phyloP scores from a whole-genome alignment of 2,888 invertebrate genomes.

The Fragum sueziense region DNA sequence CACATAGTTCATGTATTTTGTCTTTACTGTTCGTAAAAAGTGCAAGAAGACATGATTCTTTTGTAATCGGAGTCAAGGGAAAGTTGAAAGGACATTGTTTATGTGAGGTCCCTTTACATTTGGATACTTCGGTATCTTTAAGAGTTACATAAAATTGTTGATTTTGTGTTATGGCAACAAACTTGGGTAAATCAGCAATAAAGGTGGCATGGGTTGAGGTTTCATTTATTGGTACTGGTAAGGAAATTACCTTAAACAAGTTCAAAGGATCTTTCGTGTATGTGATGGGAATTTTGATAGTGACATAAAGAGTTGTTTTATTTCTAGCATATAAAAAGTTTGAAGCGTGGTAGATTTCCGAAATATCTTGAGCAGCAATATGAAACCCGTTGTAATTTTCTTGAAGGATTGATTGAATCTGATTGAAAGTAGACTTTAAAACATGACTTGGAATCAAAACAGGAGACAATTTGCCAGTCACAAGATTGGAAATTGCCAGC shows the following conservation, averaged over 20 bases:
- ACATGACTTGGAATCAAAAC: slow-evolving; percentile 17
- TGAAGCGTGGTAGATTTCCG: slow-evolving; percentile 16
- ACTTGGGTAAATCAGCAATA: slow-evolving; percentile 32
- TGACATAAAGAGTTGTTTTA: slow-evolving; percentile 20
- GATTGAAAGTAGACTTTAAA: slow-evolving; percentile 8
- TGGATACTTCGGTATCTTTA: slow-evolving; percentile 11
- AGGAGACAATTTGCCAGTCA: slow-evolving; percentile 37
- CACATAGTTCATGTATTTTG: slow-evolving; percentile 5
- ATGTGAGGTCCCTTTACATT: slow-evolving; percentile 13
- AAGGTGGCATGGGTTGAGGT: slow-evolving; percentile 55
- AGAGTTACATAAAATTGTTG: slow-evolving; percentile 41
- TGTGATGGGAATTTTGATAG: slow-evolving; percentile 35
- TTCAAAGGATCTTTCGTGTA: slow-evolving; percentile 36
- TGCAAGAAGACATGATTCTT: slow-evolving; percentile 20
- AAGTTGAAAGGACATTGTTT: slow-evolving; percentile 19
- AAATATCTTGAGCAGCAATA: background rate
- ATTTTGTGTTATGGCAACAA: slow-evolving; percentile 38
- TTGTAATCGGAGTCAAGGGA: slow-evolving; percentile 14
- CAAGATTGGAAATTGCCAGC: slow-evolving; percentile 13
- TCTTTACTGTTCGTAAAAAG: slow-evolving; percentile 13
- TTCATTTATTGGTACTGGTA: slow-evolving; percentile 47
- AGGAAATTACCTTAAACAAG: slow-evolving; percentile 40
- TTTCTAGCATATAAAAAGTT: slow-evolving; percentile 33
- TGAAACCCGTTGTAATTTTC: slow-evolving; percentile 27
- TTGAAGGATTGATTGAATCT: slow-evolving; percentile 19